Evolutionary conservation across 2,888 invertebrate genomes (phyloP).

Genomic region (Drosophila pseudotalamancana): DNA sequence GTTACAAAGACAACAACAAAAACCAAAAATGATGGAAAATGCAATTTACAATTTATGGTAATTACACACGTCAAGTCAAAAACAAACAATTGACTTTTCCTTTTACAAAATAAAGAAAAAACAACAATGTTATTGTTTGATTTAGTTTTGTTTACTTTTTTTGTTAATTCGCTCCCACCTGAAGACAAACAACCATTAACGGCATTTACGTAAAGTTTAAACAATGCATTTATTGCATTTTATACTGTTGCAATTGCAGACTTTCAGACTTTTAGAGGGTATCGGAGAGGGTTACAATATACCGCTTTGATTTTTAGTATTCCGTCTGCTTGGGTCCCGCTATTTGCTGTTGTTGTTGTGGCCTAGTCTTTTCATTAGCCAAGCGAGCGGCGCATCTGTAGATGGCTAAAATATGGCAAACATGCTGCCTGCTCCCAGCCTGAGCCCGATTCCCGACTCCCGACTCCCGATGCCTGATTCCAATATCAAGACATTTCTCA

Average conservation of each 20-base stretch:
- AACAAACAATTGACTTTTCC: constrained; percentile 73
- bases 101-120: constrained; percentile 41
- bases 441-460: constrained; percentile 6
- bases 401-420: constrained; percentile 70
- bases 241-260: constrained; percentile 25
- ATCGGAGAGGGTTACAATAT: constrained; percentile 45
- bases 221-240: constrained; percentile 60
- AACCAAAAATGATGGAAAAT: constrained; percentile 56
- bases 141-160: constrained; percentile 28
- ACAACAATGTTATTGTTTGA: constrained; percentile 61
- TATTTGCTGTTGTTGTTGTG: constrained; percentile 44
- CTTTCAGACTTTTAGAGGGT: neutral
- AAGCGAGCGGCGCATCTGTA: constrained; percentile 43
- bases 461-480: constrained; percentile 9
- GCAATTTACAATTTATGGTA: constrained; percentile 74
- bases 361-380: constrained; percentile 59
- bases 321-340: constrained; percentile 45
- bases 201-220: constrained; percentile 75
- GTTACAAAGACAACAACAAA: constrained; percentile 11
- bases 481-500: constrained; percentile 29
- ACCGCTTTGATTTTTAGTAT: constrained; percentile 66
- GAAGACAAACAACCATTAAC: constrained; percentile 55
- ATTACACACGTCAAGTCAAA: constrained; percentile 66
- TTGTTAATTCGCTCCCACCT: constrained; percentile 23
- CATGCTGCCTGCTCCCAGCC: constrained; percentile 26